Conservation (phyloP, 1,140 invertebrate species). For the Gonatopus flavifemur region DNA sequence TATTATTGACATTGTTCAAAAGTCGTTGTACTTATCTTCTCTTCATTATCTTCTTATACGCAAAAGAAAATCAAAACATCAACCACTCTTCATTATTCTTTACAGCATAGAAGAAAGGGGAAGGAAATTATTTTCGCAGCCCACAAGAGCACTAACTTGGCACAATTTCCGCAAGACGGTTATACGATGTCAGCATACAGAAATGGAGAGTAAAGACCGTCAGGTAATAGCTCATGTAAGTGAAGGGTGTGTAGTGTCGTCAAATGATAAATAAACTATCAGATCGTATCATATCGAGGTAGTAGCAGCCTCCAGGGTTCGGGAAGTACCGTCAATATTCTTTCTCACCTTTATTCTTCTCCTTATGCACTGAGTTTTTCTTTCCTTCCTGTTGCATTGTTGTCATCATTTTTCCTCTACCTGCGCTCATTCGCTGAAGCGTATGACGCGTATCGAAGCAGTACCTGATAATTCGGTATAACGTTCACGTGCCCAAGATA, state of each 20-base stretch:
- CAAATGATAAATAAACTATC: slow-evolving; percentile 36
- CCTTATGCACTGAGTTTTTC: slow-evolving; percentile 2
- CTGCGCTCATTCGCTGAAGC: slow-evolving; percentile 2
- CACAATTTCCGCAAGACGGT: slow-evolving; percentile 1
- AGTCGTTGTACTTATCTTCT: too few relatives aligned
- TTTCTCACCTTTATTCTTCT: neutral
- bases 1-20: too few relatives aligned
- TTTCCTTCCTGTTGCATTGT: slow-evolving; percentile 1
- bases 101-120: too few relatives aligned
- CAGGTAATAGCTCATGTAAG: slow-evolving; percentile 19
- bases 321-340: neutral
- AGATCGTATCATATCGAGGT: slow-evolving; percentile 27
- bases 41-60: too few relatives aligned
- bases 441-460: slow-evolving; percentile 6
- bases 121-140: slow-evolving; percentile 8
- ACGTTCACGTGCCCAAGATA: too few relatives aligned
- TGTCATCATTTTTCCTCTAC: neutral
- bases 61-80: too few relatives aligned
- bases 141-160: too few relatives aligned
- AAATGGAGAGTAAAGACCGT: slow-evolving; percentile 17
- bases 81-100: too few relatives aligned
- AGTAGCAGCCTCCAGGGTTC: slow-evolving; percentile 15
- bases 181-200: slow-evolving; percentile 2
- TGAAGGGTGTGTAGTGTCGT: slow-evolving; percentile 9
- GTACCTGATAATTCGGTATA: too few relatives aligned